Percentiles rank a stretch among this genome's conserved stretches.
phyloP scores from a whole-genome alignment of 1,140 invertebrate species.

The Probaryconus sp. region DNA sequence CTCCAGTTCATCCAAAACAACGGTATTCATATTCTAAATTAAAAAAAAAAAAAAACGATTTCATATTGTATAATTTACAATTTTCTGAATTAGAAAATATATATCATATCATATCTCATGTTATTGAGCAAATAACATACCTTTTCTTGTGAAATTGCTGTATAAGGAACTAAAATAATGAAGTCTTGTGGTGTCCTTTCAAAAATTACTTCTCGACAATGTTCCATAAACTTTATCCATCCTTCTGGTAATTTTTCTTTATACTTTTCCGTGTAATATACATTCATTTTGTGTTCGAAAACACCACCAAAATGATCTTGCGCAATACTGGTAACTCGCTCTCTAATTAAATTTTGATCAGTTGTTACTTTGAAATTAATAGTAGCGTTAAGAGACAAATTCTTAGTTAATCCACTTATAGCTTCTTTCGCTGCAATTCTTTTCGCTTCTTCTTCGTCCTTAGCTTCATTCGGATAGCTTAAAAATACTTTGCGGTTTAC shows the following conservation, averaged over 20 bases:
- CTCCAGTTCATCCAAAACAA: background rate
- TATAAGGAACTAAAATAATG: slow-evolving; percentile 73
- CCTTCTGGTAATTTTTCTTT: slow-evolving; percentile 78
- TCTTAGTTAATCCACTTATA: slow-evolving; percentile 71
- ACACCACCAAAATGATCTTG: slow-evolving; percentile 78
- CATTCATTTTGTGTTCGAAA: slow-evolving; percentile 65
- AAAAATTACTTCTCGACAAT: slow-evolving; percentile 72
- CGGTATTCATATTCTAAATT: background rate
- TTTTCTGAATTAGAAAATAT: no score
- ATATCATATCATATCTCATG: no score
- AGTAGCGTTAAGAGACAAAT: slow-evolving; percentile 49
- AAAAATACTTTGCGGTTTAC: slow-evolving; percentile 76
- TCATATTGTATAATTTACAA: no score
- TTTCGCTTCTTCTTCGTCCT: slow-evolving; percentile 77
- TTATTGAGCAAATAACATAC: no score
- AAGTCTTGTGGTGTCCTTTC: slow-evolving; percentile 78
- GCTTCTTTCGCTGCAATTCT: slow-evolving; percentile 79
- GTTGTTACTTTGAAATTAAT: slow-evolving; percentile 61
- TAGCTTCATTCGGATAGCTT: slow-evolving; percentile 81
- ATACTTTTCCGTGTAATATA: slow-evolving; percentile 76
- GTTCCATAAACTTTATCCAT: slow-evolving; percentile 78
- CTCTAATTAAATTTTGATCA: slow-evolving; percentile 65
- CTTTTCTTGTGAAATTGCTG: no score
- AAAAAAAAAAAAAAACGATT: slow-evolving; percentile 11
- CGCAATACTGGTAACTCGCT: slow-evolving; percentile 77